Evolutionary conservation across 2,113 vertebrate species (phyloP), one percentile per base, ranked within the genome.

Genomic region (Gobius niger): DNA sequence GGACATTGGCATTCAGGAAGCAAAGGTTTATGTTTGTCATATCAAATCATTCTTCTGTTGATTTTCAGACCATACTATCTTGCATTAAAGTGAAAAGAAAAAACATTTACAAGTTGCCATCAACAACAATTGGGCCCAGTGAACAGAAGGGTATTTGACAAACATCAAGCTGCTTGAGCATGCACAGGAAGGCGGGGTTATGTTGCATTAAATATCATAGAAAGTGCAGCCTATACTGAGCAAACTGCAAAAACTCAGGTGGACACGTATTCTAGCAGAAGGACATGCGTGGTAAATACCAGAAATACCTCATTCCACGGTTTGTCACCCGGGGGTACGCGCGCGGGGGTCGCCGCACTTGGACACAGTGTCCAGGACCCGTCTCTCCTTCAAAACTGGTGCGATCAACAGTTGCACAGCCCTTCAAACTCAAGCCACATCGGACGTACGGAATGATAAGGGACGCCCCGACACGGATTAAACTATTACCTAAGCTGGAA

Each of bases 331-430:
- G 67, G 72, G 76, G 64, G 64, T 49, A 53, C 57, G 73, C 63
- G 68, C 62, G 67, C 59, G 75, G 77, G 76, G 74, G 75, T 62
- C 61, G 75, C 67, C 66, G 68, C 73, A 64, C 9, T 75, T 68
- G 71, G 44, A 80, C 77, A 73, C 44, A 50, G 61, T 69, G 63
- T 63, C 7, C 69, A 57, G 50, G 68, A 69, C 47, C 76, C 1
- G 67, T 68, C 18, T 56, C 60, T 41, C 86, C 78, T 83, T 85
- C 67, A 3, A 65, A 81, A 82, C 78, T 78, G 15, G 57, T 11
- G 68, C 60, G n/a, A 78, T 87, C 87, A 89, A 87, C 85, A 86
- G 84, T 84, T 89, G 79, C 7, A 75, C 76, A 61, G n/a, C 50
- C 53, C 40, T 49, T 16, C 3, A 59, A 61, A 19, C 66, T 52